These are phyloP conservation scores for Acleris emargana DNA, from an alignment of 2,888 invertebrate species.

Conservation along the genomic window DNA sequence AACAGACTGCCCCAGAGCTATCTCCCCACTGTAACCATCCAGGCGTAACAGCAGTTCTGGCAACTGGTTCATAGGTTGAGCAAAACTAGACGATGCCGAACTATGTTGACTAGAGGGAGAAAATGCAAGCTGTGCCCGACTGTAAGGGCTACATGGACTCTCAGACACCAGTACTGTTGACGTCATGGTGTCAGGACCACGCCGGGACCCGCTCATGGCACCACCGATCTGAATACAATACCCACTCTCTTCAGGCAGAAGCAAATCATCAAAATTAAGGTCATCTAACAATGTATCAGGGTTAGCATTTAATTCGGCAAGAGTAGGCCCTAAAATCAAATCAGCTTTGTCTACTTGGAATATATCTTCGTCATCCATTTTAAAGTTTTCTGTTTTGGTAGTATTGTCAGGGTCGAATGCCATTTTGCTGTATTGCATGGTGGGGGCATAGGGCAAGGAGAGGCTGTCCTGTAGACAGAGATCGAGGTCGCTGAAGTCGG, in stretches of 20 bases:
- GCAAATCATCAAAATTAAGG: conserved; percentile 93
- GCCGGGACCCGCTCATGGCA: conserved; percentile 72
- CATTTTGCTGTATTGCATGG: conserved; percentile 69
- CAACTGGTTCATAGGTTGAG: conserved; percentile 70
- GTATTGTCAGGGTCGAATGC: conserved; percentile 70
- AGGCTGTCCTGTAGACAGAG: conserved; percentile 80
- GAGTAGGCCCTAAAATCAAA: conserved; percentile 91
- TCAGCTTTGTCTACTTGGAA: conserved; percentile 95
- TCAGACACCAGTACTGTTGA: conserved; percentile 58
- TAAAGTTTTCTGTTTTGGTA: conserved; percentile 85
- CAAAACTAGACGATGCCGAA: conserved; percentile 79
- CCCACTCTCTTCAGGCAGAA: conserved; percentile 88
- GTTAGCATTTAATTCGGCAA: conserved; percentile 93
- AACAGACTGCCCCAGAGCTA: conserved; percentile 85
- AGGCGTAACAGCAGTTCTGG: conserved; percentile 88
- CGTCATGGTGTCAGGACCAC: conserved; percentile 51
- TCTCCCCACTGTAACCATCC: conserved; percentile 82
- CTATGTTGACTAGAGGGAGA: conserved; percentile 88
- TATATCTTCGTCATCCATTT: conserved; percentile 95
- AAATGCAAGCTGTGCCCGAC: conserved; percentile 79
- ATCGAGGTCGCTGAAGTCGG: conserved; percentile 83
- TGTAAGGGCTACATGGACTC: conserved; percentile 82
- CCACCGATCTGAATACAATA: conserved; percentile 81
- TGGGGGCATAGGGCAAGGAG: conserved; percentile 66
- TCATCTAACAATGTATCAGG: conserved; percentile 92